phyloP scores from a whole-genome alignment of 2,113 vertebrate species.

The Solea solea region DNA sequence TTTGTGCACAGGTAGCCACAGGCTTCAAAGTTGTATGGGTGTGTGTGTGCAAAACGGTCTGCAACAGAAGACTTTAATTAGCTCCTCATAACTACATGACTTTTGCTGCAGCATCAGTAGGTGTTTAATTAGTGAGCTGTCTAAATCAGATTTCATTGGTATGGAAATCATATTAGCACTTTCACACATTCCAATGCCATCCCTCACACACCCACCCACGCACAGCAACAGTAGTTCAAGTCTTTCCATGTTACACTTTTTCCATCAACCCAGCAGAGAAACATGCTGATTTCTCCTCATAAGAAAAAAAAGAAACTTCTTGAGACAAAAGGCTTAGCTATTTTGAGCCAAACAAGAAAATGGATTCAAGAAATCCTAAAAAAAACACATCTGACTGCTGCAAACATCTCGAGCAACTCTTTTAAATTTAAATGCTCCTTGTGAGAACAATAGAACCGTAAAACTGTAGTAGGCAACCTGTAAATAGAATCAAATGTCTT shows the following conservation, averaged over 20 bases:
- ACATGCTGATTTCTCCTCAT: constrained; percentile 25
- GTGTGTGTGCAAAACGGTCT: neutral
- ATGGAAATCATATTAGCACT: constrained; percentile 22
- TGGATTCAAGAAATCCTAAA: neutral
- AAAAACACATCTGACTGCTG: too few species aligned
- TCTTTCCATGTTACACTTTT: constrained; percentile 6
- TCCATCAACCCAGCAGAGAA: constrained; percentile 13
- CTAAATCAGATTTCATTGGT: constrained; percentile 22
- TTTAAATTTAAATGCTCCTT: too few species aligned
- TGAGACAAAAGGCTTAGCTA: constrained; percentile 1
- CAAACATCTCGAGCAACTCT: too few species aligned
- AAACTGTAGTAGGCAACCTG: too few species aligned
- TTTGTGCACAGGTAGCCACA: neutral
- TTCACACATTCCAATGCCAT: constrained; percentile 11
- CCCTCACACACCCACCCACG: constrained; percentile 7
- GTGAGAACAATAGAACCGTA: too few species aligned
- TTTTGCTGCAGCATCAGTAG: constrained; percentile 5
- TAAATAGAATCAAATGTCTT: too few species aligned
- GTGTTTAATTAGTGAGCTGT: constrained; percentile 57
- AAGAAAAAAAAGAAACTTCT: neutral
- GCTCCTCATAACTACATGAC: neutral
- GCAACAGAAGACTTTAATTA: constrained; percentile 7
- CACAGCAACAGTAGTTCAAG: constrained; percentile 30
- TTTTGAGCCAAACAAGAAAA: constrained; percentile 7
- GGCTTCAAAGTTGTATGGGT: neutral